These are phyloP conservation scores for Athalia rosae DNA, from an alignment of 2,888 invertebrate species.

Conservation along the genomic window DNA sequence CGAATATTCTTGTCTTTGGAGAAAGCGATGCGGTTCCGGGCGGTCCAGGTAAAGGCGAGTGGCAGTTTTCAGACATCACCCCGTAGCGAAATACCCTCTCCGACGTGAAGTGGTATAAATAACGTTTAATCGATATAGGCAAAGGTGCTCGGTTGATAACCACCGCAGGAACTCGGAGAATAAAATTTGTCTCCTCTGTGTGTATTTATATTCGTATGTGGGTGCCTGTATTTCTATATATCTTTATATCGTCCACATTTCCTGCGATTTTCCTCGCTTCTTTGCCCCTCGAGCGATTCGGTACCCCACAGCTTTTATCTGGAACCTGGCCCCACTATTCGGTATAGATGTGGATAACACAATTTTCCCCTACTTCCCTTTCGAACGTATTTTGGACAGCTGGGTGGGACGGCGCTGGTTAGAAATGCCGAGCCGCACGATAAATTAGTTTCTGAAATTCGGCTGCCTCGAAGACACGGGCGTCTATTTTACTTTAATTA, in stretches of 20 bases:
- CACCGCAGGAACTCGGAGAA: conserved; percentile 19
- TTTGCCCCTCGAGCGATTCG: neutral
- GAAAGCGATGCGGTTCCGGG: neutral
- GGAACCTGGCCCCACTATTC: conserved; percentile 1
- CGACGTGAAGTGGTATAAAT: conserved; percentile 17
- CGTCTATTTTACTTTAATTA: conserved; percentile 9
- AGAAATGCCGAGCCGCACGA: conserved; percentile 3
- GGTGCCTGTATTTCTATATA: too few species aligned
- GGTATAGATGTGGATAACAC: conserved; percentile 3
- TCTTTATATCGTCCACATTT: neutral
- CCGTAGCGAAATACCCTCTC: neutral
- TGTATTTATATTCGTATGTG: too few species aligned
- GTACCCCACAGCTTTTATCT: neutral
- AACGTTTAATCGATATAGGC: conserved; percentile 29
- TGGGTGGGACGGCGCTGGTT: conserved; percentile 1
- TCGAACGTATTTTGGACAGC: conserved; percentile 20
- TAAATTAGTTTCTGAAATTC: conserved; percentile 28
- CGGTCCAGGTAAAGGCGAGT: neutral
- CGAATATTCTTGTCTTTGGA: neutral
- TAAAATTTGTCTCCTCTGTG: conserved; percentile 15
- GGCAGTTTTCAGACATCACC: neutral
- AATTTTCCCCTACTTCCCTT: conserved; percentile 6
- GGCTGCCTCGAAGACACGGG: neutral
- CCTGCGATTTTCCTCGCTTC: neutral
- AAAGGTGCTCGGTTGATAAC: neutral